Evolutionary conservation across 1,140 invertebrate genomes (phyloP), one percentile per base, ranked within the genome.

Genomic region (Diplogasteroides magnus): DNA sequence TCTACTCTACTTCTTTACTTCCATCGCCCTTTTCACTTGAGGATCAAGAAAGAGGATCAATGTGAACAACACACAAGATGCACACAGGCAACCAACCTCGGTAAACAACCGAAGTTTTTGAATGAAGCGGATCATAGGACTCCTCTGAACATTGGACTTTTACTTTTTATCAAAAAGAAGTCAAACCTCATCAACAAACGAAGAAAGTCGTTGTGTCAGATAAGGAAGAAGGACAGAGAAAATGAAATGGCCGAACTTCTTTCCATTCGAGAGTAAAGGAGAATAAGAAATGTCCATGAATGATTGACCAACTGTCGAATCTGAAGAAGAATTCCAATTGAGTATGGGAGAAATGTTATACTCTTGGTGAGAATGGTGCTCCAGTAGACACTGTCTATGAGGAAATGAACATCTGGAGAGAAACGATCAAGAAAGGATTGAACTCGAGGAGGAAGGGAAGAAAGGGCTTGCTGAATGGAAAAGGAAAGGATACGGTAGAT

Each of bases 161-260:
- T n/a, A n/a, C n/a, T n/a, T n/a, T n/a, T n/a, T n/a, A n/a, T n/a
- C n/a, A n/a, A n/a, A 19, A 48, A 48, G 37, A 48, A 48, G 37
- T 48, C 37, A n/a, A 48, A 11, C 6, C 6, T 31, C 61, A 31
- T 55, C 57, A 70, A 27, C 29, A 1, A 70, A 6, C 37, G 63
- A 61, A 15, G 70, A 28, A 6, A 72, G 14, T 62, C 70, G 13
- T 11, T 61, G n/a, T 15, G 29, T 37, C 1, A 72, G 14, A 58
- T 72, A 72, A 1, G 70, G 70, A 15, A 72, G 3, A 37, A 72
- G 59, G 14, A 72, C 55, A 28, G 68, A 57, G 6, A 72, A 0
- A 1, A 55, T 14, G 29, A 72, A 72, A 63, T 72, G 70, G 1
- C 19, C 25, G 14, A 31, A 28, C 11, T 19, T 6, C 19, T 48